Evolutionary conservation across 2,113 vertebrate species (phyloP), one percentile per base, ranked within the genome.

Genomic region (Melospiza melodia): DNA sequence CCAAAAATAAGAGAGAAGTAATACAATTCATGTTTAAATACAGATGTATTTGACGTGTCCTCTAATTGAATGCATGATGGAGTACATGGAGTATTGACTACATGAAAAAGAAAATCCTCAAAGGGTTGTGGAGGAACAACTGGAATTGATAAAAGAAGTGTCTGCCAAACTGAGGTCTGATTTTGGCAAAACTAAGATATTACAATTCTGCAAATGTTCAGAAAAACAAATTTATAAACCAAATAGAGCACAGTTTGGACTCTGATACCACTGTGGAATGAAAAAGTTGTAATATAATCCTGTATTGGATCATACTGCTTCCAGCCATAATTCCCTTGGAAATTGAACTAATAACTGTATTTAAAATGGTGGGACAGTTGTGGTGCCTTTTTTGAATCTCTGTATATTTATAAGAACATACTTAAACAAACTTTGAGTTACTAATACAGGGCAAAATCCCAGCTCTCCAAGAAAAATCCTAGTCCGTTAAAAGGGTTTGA

Each of bases 181-280:
- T 86, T 94, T 84, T 97, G 95, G 93, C 95, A 90, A 92, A 93
- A 78, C 30, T 35, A 65, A 49, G 73, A 35, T 84, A 77, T 90
- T 96, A 91, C 49, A 73, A 28, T 75, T 65, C 81, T 96, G 87
- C 72, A 94, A 96, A 93, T 77, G 89, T 96, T 96, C 90, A 94
- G 81, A 95, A 97, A 93, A 96, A 91, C 95, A 97, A 93, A 95
- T 89, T 93, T 91, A 96, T 94, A 95, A 95, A 93, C 68, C 75
- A 89, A 93, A 82, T 71, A 94, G 78, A 94, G 71, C 61, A 89
- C n/a, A 57, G 57, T 81, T 89, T 96, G 81, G 89, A 95, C 90
- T 87, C 92, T 74, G 68, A 93, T 93, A 93, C 49, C 52, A 55
- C 44, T 74, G 59, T 49, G 73, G 83, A 93, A 95, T 65, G 43